Evolutionary conservation across 2,888 invertebrate genomes (phyloP), one percentile per base, ranked within the genome.

Genomic region (Norana najaformis): DNA sequence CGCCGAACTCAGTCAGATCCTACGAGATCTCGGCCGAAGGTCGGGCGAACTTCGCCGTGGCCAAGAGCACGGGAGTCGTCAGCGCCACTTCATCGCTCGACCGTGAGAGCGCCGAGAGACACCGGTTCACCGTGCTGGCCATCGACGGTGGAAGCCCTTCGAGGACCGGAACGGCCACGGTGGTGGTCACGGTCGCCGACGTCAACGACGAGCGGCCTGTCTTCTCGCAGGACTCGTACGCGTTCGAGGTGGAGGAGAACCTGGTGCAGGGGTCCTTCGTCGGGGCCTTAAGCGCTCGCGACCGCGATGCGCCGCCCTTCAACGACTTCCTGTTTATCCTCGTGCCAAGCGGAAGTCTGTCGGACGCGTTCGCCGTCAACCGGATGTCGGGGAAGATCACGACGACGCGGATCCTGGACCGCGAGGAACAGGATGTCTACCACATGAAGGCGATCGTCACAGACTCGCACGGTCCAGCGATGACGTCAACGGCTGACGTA

Each of bases 401-500:
- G 41, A 89, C 91, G 18, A 34, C 88, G 82, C 36, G 88, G 16
- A 35, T 35, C 30, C 88, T 91, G 53, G 91, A 91, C 89, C 53
- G 91, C 23, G 91, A 91, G 39, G 88, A 89, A 30, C 88, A 89
- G 85, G 38, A 34, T 2, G n/a, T 38, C 30, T 89, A 90, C 85
- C 47, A 69, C 13, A 89, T 91, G 82, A 83, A 39, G 20, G 89
- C 89, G 14, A 37, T 90, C 35, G 91, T 88, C 23, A 37, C 41
- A 5, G 91, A 91, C 53, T 11, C 35, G 8, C 34, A 89, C 36
- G 82, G 47, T 53, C 53, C 41, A 23, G 34, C 38, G 16, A 34
- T 91, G 37, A 83, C 53, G 36, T 89, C 88, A 83, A 89, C 88
- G 36, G 90, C 90, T 34, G 39, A 98, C 95, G 97, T 98, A 36